Conservation (phyloP, 2,888 invertebrate genomes). For the Epistrophe grossulariae region DNA sequence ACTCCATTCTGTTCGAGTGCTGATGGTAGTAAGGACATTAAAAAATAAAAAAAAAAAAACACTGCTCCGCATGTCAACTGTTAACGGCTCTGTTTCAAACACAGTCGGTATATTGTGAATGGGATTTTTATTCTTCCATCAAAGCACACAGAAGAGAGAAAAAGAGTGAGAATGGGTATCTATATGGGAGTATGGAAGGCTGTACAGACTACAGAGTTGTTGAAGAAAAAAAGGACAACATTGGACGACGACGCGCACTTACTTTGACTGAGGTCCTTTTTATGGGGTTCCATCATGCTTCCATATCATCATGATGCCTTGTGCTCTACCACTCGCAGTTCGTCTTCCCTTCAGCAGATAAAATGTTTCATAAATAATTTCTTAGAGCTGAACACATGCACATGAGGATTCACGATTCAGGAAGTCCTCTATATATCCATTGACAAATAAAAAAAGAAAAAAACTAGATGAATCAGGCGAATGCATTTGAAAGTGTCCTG, state of each 20-base stretch:
- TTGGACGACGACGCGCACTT: constrained; percentile 46
- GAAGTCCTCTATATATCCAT: constrained; percentile 53
- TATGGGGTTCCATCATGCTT: neutral
- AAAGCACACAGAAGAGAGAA: constrained; percentile 2
- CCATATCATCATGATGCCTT: neutral
- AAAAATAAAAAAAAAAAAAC: neutral
- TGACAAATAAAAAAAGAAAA: constrained; percentile 52
- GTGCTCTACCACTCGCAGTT: constrained; percentile 34
- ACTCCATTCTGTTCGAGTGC: neutral
- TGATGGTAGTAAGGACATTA: constrained; percentile 9
- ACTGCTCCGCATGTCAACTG: constrained; percentile 31
- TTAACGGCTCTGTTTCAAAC: constrained; percentile 57
- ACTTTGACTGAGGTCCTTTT: constrained; percentile 40
- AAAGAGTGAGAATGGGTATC: neutral
- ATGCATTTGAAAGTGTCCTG: constrained; percentile 63
- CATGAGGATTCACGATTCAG: constrained; percentile 40
- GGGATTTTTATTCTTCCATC: constrained; percentile 16
- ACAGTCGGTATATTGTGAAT: constrained; percentile 51
- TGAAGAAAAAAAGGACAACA: constrained; percentile 46
- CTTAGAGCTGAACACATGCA: constrained; percentile 17
- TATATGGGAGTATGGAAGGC: neutral
- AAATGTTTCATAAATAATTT: constrained; percentile 62
- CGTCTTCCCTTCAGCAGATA: constrained; percentile 2
- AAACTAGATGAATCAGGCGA: constrained; percentile 64
- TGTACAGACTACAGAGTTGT: neutral